phyloP scores from a whole-genome alignment of 92 coral and sea anemone species.

The Epizoanthus scotinus region DNA sequence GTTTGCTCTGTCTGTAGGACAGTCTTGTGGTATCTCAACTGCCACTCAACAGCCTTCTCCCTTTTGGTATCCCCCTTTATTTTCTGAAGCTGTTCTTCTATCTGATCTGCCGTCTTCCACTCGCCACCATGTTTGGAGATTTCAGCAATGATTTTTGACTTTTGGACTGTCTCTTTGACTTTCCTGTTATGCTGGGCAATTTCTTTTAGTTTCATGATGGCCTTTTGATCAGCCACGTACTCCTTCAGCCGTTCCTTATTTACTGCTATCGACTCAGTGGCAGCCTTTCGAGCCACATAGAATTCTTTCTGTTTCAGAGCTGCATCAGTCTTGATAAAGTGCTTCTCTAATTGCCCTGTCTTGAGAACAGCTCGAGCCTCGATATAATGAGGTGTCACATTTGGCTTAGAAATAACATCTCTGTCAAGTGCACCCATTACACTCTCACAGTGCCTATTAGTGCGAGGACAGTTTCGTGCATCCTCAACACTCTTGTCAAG shows the following conservation, averaged over 20 bases:
- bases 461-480: constrained; percentile 6
- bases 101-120: constrained; percentile 14
- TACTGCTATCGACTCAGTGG: constrained; percentile 7
- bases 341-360: constrained; percentile 18
- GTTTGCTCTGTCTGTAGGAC: too few species aligned
- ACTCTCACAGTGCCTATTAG: constrained; percentile 14
- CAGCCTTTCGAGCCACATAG: constrained; percentile 12
- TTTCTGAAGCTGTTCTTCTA: too few species aligned
- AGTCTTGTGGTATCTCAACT: too few species aligned
- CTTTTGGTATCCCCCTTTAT: too few species aligned
- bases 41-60: too few species aligned
- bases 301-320: constrained; percentile 9
- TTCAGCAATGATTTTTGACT: constrained; percentile 11
- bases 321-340: constrained; percentile 14
- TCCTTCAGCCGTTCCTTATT: constrained; percentile 8
- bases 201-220: constrained; percentile 15
- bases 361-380: constrained; percentile 8
- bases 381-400: neutral
- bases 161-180: constrained; percentile 4
- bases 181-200: constrained; percentile 14
- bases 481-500: neutral
- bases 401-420: constrained; percentile 1
- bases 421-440: constrained; percentile 20
- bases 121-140: constrained; percentile 11
- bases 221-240: constrained; percentile 7